A percentile compares a stretch with the other conserved stretches of the same genome.
Conservation (phyloP, 2,113 vertebrate species). For the Lycaon pictus region DNA sequence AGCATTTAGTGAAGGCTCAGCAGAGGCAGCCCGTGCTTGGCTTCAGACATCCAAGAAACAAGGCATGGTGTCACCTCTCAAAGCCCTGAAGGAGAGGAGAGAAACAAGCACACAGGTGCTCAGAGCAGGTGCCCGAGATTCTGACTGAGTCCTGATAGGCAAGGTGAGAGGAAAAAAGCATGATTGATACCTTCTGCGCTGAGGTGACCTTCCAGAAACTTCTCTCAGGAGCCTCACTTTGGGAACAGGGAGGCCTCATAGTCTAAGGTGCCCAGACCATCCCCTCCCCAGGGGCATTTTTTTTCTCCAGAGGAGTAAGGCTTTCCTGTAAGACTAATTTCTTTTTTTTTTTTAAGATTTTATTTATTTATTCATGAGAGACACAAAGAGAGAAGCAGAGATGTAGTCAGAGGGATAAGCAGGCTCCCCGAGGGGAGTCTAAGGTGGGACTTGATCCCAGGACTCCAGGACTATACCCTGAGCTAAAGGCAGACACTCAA, state of each 20-base stretch:
- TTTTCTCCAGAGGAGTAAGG: accelerated
- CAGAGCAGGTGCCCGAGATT: not conserved
- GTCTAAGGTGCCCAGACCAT: not conserved
- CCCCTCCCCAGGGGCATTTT: not conserved
- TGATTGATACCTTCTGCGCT: not conserved
- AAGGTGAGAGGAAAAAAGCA: not conserved
- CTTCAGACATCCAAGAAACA: not conserved
- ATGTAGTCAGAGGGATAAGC: too few species aligned
- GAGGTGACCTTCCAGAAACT: not conserved
- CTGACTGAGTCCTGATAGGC: not conserved
- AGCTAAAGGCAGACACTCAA: too few species aligned
- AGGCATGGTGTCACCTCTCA: not conserved
- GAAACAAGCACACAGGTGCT: not conserved
- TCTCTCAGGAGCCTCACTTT: not conserved
- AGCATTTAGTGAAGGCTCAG: not conserved
- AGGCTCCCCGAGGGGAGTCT: too few species aligned
- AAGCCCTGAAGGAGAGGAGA: not conserved
- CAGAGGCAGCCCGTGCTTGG: accelerated
- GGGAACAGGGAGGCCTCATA: too few species aligned
- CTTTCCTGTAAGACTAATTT: too few species aligned
- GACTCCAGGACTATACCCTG: too few species aligned
- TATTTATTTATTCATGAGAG: too few species aligned
- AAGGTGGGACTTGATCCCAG: too few species aligned
- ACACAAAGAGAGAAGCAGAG: too few species aligned
- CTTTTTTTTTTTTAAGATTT: too few species aligned